Percentiles rank a stretch among this genome's conserved stretches.
phyloP scores from a whole-genome alignment of 2,888 invertebrate species.

The Eupithecia centaureata region DNA sequence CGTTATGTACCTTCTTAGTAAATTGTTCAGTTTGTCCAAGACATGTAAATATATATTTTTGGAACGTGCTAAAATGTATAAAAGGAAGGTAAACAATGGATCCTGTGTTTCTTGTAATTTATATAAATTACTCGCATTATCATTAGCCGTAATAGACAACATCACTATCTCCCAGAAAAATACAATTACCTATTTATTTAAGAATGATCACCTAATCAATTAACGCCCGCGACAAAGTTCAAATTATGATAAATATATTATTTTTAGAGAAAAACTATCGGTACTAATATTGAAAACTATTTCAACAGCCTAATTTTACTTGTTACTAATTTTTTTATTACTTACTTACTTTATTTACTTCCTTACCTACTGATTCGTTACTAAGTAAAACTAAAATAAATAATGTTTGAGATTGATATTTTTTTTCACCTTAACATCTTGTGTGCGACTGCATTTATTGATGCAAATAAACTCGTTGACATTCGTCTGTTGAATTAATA shows the following conservation, averaged over 20 bases:
- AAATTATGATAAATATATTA: not conserved
- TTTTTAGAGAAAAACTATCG: not conserved
- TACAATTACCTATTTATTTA: not conserved
- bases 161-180: not conserved
- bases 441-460: not conserved
- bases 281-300: not conserved
- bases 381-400: not conserved
- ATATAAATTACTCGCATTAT: not conserved
- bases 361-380: not conserved
- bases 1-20: not conserved
- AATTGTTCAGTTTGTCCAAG: not conserved
- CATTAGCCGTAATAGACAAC: not conserved
- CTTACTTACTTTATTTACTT: not conserved
- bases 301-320: too few relatives aligned
- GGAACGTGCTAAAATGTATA: not conserved
- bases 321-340: too few relatives aligned
- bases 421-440: too few relatives aligned
- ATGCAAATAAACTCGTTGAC: conserved; percentile 2
- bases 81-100: not conserved
- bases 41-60: not conserved
- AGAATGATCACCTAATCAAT: not conserved
- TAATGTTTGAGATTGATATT: not conserved
- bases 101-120: not conserved
- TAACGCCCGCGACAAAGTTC: not conserved
- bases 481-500: conserved; percentile 9